Evolutionary conservation across 1,140 invertebrate genomes (phyloP).

Genomic region (Bombus sylvicola): DNA sequence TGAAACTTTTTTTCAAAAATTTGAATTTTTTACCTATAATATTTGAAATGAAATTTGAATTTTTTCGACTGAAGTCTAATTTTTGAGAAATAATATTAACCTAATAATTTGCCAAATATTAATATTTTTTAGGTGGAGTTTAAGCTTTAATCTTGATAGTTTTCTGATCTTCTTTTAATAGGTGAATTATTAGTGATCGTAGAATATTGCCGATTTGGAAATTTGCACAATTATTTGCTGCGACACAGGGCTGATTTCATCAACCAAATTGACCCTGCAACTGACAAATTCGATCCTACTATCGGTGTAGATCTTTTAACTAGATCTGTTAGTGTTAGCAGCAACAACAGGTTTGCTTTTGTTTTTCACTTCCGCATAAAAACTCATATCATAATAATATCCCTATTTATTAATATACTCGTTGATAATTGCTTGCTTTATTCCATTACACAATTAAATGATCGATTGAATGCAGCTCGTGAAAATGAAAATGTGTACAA

Average conservation of each 20-base stretch:
- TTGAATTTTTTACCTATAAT: too few relatives aligned
- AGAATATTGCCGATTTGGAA: constrained; percentile 96
- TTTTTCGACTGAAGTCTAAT: too few relatives aligned
- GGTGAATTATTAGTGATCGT: constrained; percentile 95
- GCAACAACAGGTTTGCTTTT: constrained; percentile 81
- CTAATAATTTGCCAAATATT: not conserved
- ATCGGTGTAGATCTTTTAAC: constrained; percentile 85
- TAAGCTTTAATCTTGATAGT: not conserved
- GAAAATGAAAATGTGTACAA: not conserved
- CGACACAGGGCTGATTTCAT: constrained; percentile 90
- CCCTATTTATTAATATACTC: not conserved
- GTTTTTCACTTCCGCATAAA: not conserved
- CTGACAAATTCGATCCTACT: constrained; percentile 86
- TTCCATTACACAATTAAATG: not conserved
- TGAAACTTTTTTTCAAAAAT: too few relatives aligned
- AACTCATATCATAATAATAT: not conserved
- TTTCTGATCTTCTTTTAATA: constrained; percentile 72
- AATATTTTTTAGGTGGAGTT: constrained; percentile 4
- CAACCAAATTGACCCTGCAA: constrained; percentile 89
- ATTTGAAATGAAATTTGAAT: too few relatives aligned
- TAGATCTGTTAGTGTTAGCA: constrained; percentile 82
- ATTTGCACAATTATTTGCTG: constrained; percentile 93
- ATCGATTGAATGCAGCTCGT: not conserved
- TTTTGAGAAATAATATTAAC: too few relatives aligned
- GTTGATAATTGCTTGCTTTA: not conserved